Evolutionary conservation across 92 coral and sea anemone genomes (phyloP).

Genomic region (Porites lobata): DNA sequence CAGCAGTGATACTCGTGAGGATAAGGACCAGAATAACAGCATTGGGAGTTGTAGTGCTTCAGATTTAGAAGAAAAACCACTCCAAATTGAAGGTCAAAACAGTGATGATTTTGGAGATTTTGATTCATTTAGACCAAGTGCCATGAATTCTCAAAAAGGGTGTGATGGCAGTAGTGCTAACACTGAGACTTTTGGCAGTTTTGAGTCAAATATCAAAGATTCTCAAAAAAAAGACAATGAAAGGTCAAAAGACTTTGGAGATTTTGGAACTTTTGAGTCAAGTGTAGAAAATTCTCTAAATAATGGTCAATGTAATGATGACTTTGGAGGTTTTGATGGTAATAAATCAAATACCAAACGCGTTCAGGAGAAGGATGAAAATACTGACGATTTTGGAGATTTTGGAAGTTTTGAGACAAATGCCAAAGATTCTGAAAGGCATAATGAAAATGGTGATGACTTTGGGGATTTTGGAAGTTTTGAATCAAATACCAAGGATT

Average conservation of each 20-base stretch:
- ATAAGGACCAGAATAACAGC: not conserved
- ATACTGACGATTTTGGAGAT: not conserved
- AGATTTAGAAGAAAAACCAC: not conserved
- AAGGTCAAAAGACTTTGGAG: slow-evolving; percentile 64
- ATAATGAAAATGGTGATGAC: not conserved
- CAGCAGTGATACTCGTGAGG: not conserved
- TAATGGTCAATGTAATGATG: slow-evolving; percentile 11
- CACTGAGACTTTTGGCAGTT: slow-evolving; percentile 33
- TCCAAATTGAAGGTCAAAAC: slow-evolving; percentile 1
- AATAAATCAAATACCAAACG: slow-evolving; percentile 13
- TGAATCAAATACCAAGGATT: slow-evolving; percentile 11
- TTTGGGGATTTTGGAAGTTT: slow-evolving; percentile 36
- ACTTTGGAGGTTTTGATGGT: slow-evolving; percentile 30
- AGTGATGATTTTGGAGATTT: slow-evolving; percentile 20
- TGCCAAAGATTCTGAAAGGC: not conserved
- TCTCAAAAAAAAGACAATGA: not conserved
- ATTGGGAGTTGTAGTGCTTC: slow-evolving; percentile 5
- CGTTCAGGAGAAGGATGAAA: not conserved
- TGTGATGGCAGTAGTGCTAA: slow-evolving; percentile 4
- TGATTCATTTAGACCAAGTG: slow-evolving; percentile 5
- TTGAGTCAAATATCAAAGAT: slow-evolving; percentile 5
- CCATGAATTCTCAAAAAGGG: not conserved
- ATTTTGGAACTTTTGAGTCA: slow-evolving; percentile 35
- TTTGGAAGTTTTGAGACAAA: slow-evolving; percentile 21
- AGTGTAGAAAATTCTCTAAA: not conserved